Conservation (phyloP, 1,140 invertebrate species). For the Bombus waltoni region DNA sequence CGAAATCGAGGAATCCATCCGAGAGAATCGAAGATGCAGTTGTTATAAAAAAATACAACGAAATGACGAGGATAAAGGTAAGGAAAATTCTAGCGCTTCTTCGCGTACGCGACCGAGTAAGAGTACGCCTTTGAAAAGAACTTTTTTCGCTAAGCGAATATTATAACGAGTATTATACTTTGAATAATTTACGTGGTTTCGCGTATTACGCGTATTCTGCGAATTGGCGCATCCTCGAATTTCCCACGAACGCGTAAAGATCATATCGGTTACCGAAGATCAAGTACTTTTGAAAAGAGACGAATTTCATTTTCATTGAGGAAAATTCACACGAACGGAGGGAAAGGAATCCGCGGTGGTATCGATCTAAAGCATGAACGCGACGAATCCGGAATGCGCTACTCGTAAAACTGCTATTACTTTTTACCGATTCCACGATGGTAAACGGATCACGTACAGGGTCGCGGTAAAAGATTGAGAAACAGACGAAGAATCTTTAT, state of each 20-base stretch:
- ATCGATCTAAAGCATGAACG: constrained; percentile 9
- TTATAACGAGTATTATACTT: no score
- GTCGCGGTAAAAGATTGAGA: constrained; percentile 43
- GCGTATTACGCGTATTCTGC: no score
- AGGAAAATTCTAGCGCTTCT: no score
- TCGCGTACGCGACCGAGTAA: no score
- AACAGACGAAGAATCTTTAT: constrained; percentile 41
- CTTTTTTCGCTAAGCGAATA: no score
- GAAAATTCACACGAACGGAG: not conserved
- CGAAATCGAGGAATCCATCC: not conserved
- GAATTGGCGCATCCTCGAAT: no score
- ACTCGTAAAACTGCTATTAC: constrained; percentile 36
- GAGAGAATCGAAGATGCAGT: not conserved
- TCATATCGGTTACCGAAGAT: not conserved
- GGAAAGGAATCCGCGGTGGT: not conserved
- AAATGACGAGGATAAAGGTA: no score
- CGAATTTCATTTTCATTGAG: not conserved
- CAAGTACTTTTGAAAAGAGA: no score
- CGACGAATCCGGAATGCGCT: not conserved
- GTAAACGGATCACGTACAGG: constrained; percentile 40
- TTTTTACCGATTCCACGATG: constrained; percentile 19
- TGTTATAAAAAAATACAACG: not conserved
- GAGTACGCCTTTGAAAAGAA: no score
- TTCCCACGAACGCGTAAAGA: not conserved
- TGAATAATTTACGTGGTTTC: no score